phyloP scores from a whole-genome alignment of 2,888 invertebrate species.

The Meandrusa payeni region DNA sequence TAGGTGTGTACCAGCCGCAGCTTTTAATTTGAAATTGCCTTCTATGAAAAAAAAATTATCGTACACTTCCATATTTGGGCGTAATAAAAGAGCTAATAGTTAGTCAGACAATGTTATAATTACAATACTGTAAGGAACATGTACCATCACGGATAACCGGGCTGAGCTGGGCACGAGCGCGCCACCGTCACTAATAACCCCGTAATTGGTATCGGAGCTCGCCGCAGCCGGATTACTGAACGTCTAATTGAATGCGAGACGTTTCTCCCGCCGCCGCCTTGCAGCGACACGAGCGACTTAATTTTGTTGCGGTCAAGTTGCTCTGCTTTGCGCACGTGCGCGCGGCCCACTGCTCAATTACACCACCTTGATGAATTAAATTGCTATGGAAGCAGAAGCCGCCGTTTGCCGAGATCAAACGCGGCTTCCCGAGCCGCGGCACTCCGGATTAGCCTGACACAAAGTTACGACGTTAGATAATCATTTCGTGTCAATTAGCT shows the following conservation, averaged over 20 bases:
- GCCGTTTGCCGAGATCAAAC: conserved; percentile 64
- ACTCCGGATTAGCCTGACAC: conserved; percentile 55
- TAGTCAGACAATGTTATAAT: conserved; percentile 8
- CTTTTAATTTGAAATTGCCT: no score
- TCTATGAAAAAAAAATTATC: no score
- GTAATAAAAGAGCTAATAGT: no score
- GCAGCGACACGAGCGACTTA: conserved; percentile 51
- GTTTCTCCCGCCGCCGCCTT: conserved; percentile 47
- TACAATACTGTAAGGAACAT: conserved; percentile 13
- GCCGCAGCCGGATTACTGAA: conserved; percentile 77
- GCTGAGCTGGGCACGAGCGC: conserved; percentile 45
- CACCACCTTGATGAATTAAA: conserved; percentile 68
- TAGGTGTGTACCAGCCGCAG: no score
- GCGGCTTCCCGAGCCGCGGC: conserved; percentile 38
- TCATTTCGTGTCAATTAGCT: conserved; percentile 78
- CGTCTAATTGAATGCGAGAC: conserved; percentile 80
- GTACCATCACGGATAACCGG: conserved; percentile 34
- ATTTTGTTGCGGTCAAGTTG: conserved; percentile 73
- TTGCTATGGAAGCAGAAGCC: conserved; percentile 51
- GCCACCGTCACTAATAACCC: conserved; percentile 75
- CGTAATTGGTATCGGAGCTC: conserved; percentile 80
- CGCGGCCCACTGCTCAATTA: conserved; percentile 58
- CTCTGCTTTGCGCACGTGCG: conserved; percentile 67
- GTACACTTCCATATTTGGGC: no score
- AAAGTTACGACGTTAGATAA: conserved; percentile 71